Base-by-base conservation (phyloP, 64 coral and sea anemone genomes). In the Montipora cactus region DNA sequence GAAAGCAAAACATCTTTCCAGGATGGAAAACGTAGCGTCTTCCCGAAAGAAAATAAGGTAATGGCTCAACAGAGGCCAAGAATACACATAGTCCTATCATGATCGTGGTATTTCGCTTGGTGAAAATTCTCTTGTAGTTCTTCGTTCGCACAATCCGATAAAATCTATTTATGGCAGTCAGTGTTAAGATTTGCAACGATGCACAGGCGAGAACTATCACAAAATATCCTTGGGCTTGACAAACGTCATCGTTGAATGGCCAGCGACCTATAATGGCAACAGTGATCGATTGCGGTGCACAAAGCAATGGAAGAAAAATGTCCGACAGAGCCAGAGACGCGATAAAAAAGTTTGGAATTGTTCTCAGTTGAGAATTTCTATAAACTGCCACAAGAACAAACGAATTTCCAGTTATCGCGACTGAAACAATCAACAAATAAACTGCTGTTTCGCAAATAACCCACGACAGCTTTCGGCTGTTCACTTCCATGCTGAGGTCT, bases 1-100 rank as follows among this genome's bases (percentile, higher is more conserved):
- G 93, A 89, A 94, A 97, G 14, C 95, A 97, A 79, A 97, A 92
- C 70, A 87, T 44, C 61, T 97, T 97, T 2, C 95, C 95, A 14
- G 95, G 89, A 49, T 97, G 92, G 61, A 97, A 97, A 3, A 77
- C 76, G 49, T 94, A 97, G 4, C 25, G 80, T 64, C 81, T 78
- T 45, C 93, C 92, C 74, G 88, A 87, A 2, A 70, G 57, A 8
- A 93, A 25, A 14, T 93, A 87, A 8, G 72, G 82, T 16, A 87
- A 47, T 37, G 83, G 91, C 8, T 87, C 91, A 18, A 87, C 12
- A 59, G 51, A 68, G 13, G 83, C 74, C 20, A 93, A 47, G 0
- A 75, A 72, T 50, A 62, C 8, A 3, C n/a, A 57, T 4, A 89
- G 13, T 47, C 4, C 74, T 12, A 89, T 89, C 72, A 89, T 77